These are phyloP conservation scores for Sitobion miscanthi DNA, from an alignment of 1,140 invertebrate genomes.

Conservation along the genomic window DNA sequence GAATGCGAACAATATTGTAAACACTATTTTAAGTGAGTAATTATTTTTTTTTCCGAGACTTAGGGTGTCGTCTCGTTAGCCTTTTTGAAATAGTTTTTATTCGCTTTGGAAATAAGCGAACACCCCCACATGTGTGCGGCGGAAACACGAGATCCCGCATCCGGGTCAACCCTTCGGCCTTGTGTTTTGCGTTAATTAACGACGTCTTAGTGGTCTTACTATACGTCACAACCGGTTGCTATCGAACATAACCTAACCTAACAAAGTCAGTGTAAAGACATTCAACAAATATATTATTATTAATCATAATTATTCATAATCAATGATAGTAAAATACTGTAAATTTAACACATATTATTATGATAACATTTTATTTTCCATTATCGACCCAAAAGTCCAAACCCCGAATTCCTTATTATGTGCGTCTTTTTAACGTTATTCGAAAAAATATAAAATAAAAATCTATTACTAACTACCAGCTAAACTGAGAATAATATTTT, in stretches of 20 bases:
- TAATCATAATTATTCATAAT: background rate
- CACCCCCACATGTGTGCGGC: conserved; percentile 49
- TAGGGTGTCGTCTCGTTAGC: conserved; percentile 44
- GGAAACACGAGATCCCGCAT: conserved; percentile 56
- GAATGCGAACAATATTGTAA: background rate
- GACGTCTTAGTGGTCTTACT: background rate
- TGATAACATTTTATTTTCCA: background rate
- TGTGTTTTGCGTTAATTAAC: conserved; percentile 54
- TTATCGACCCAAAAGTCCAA: background rate
- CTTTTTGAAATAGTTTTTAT: conserved; percentile 28
- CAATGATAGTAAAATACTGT: background rate
- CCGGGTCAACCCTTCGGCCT: conserved; percentile 56
- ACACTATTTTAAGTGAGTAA: background rate
- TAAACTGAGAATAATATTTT: background rate
- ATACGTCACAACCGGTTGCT: conserved; percentile 27
- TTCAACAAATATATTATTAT: background rate
- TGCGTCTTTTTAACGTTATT: background rate
- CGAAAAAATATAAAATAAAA: no score
- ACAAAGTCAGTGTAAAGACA: conserved; percentile 10
- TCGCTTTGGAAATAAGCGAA: conserved; percentile 9
- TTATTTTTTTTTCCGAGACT: conserved; percentile 14
- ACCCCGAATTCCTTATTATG: background rate
- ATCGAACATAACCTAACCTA: conserved; percentile 47
- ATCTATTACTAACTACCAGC: background rate
- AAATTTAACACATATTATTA: background rate